Percentiles rank a stretch among this genome's conserved stretches.
Evolutionary conservation across 1,140 invertebrate species (phyloP).

Genomic region (Anastrepha ludens): DNA sequence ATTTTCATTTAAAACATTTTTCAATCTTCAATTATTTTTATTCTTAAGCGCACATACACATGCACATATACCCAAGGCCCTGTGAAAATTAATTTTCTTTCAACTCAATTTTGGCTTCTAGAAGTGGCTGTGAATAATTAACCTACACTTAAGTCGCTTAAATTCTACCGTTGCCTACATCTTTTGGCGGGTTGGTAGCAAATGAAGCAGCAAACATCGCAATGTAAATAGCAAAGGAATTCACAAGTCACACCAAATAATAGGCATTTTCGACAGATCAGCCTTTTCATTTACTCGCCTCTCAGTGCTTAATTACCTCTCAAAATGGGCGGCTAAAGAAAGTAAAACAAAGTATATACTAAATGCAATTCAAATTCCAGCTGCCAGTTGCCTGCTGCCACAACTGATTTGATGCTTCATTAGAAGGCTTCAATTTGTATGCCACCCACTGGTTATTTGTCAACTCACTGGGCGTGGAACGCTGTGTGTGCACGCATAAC

Average conservation of each 20-base stretch:
- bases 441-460: background rate
- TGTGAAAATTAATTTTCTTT: too few species aligned
- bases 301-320: background rate
- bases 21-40: too few species aligned
- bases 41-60: too few species aligned
- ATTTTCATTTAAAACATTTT: too few species aligned
- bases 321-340: background rate
- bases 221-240: background rate
- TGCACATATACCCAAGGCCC: too few species aligned
- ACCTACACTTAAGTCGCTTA: background rate
- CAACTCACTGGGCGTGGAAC: background rate
- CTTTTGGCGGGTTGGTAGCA: background rate
- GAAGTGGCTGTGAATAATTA: background rate
- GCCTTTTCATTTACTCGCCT: background rate
- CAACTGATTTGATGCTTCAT: conserved; percentile 1
- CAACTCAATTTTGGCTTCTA: background rate
- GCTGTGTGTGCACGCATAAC: background rate
- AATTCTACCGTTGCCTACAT: too few species aligned
- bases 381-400: background rate
- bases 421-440: background rate
- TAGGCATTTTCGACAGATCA: background rate
- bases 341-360: background rate
- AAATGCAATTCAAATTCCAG: background rate
- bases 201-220: background rate
- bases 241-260: background rate